Base-by-base conservation (phyloP, 2,113 vertebrate genomes). In the Pachycephala philippinensis region DNA sequence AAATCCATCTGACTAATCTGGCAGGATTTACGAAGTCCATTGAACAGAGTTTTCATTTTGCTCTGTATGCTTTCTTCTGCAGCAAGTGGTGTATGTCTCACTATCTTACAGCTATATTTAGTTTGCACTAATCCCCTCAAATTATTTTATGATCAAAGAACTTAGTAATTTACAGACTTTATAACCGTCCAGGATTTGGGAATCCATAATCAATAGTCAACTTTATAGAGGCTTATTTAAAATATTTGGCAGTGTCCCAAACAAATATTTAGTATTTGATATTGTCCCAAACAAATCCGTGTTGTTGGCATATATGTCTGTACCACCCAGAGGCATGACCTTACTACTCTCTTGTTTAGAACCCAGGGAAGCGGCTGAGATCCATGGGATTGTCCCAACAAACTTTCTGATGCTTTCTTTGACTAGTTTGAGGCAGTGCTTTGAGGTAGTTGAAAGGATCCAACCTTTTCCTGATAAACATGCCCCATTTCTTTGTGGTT, bases 391-490 rank as follows among this genome's bases (percentile, higher is more conserved):
- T 80, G 22, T 72, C 27, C 50, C 13, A 69, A 1, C 12, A 64
- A 30, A 47, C 18, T 33, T 93, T 28, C 15, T 76, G 28, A 45
- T 87, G 37, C 30, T 82, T 4, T 5, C 9, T 57, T 91, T 72
- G 20, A 20, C 20, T 65, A 42, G 13, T 49, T 71, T 8, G 15
- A 40, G 8, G 22, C 30, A 35, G 47, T 53, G 27, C 28, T 87
- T 78, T 45, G 39, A 45, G 33, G 26, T 26, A 24, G 28, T 69
- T 84, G 71, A 66, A 74, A 50, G 37, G 31, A 60, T 47, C 33
- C 2, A 2, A 35, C 33, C 17, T 75, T 68, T 44, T 59, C 28
- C 19, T 0, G 0, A 5, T 74, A 65, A 83, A 61, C 6, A 9
- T 4, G 28, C 14, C 9, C 80, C 7, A 31, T 72, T 82, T 70